Conservation (phyloP, 2,797 vertebrate species). For the Neomorphus geoffroyi region DNA sequence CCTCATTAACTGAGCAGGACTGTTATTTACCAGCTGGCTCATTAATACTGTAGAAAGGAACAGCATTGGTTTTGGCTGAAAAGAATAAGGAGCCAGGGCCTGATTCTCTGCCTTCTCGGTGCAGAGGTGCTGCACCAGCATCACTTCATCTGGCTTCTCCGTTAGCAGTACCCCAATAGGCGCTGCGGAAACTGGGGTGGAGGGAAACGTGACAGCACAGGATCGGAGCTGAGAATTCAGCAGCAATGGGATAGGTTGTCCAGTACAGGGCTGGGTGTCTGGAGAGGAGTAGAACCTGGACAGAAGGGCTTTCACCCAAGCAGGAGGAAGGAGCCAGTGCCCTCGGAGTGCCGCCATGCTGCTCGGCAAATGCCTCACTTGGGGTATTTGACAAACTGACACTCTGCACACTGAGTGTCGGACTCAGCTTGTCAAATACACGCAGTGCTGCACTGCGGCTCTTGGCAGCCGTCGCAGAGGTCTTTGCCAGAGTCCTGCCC, state of each 20-base stretch:
- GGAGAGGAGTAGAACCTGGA: background rate
- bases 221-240: background rate
- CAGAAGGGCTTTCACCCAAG: background rate
- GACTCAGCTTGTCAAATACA: slow-evolving; percentile 99
- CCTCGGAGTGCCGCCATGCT: accelerated
- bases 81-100: background rate
- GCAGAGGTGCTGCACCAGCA: background rate
- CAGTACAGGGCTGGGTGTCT: background rate
- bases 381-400: slow-evolving; percentile 99
- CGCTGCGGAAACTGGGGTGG: accelerated
- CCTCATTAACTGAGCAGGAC: background rate
- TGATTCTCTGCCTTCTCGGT: background rate
- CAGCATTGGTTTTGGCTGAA: background rate
- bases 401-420: slow-evolving; percentile 95
- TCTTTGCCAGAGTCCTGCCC: background rate
- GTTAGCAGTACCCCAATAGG: accelerated
- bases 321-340: background rate
- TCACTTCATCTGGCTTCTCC: background rate
- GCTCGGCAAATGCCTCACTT: slow-evolving; percentile 90
- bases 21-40: background rate
- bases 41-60: background rate
- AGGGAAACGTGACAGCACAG: background rate
- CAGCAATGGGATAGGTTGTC: background rate
- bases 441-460: slow-evolving; percentile 84
- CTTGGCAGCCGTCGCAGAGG: accelerated